These are phyloP conservation scores for Oophaga pumilio DNA, from an alignment of 2,113 vertebrate species.

Conservation along the genomic window DNA sequence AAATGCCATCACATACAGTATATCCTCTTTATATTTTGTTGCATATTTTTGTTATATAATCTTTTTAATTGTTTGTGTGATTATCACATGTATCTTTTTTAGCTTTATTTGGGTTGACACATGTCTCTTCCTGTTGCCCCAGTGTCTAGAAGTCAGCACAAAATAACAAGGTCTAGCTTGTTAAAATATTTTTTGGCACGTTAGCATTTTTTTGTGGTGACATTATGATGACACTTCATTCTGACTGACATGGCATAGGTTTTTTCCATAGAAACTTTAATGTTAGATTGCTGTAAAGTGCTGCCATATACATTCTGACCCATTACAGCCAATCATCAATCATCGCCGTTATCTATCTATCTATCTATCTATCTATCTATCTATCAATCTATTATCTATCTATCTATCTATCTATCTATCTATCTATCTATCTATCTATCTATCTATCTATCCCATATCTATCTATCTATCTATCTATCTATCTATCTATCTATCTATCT, in stretches of 20 bases:
- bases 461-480: no score
- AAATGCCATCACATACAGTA: not conserved
- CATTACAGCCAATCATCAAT: not conserved
- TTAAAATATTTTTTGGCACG: slow-evolving; percentile 29
- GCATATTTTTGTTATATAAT: not conserved
- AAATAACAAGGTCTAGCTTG: slow-evolving; percentile 46
- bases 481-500: no score
- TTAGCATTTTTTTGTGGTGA: slow-evolving; percentile 16
- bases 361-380: no score
- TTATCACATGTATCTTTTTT: slow-evolving; percentile 18
- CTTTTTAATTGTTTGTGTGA: slow-evolving; percentile 43
- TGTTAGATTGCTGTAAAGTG: not conserved
- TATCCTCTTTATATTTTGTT: not conserved
- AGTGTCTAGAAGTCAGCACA: slow-evolving; percentile 40
- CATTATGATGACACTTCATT: slow-evolving; percentile 35
- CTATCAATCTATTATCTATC: no score
- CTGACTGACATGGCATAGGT: slow-evolving; percentile 6
- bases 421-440: no score
- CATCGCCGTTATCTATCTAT: no score
- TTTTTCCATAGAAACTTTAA: not conserved
- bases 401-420: no score
- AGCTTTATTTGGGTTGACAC: slow-evolving; percentile 44
- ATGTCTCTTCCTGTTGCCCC: slow-evolving; percentile 47
- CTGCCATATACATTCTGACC: not conserved
- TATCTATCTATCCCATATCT: no score